Evolutionary conservation across 2,797 vertebrate species (phyloP).

Genomic region (Sciaenops ocellatus): DNA sequence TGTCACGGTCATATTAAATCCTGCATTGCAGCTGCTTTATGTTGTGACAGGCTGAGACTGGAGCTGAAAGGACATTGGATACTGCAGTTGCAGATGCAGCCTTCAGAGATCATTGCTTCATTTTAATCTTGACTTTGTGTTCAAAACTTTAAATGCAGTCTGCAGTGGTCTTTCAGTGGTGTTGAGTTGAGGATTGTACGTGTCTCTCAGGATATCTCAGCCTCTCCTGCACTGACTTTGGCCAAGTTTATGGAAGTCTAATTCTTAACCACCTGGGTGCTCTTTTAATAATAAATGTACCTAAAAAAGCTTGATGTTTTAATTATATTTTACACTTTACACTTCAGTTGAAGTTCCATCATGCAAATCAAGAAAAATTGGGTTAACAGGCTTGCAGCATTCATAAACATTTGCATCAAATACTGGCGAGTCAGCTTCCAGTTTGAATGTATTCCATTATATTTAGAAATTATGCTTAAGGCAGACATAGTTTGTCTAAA

Average conservation of each 20-base stretch:
- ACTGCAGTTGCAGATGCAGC: conserved; percentile 13
- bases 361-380: conserved; percentile 15
- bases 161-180: not conserved
- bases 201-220: not conserved
- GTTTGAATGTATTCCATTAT: not conserved
- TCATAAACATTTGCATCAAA: not conserved
- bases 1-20: conserved; percentile 30
- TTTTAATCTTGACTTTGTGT: conserved; percentile 19
- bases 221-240: not conserved
- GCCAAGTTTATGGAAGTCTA: not conserved
- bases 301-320: not conserved
- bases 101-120: conserved; percentile 3
- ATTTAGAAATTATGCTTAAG: not conserved
- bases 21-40: conserved; percentile 30
- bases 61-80: not conserved
- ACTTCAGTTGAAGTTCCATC: not conserved
- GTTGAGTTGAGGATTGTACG: not conserved
- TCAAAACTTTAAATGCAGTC: not conserved
- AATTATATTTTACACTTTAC: not conserved
- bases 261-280: not conserved
- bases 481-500: not conserved
- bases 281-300: not conserved
- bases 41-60: conserved; percentile 27
- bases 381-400: conserved; percentile 6
- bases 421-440: not conserved